A percentile compares a stretch with the other conserved stretches of the same genome.
phyloP scores from a whole-genome alignment of 2,888 invertebrate genomes.

The Hecatera dysodea region DNA sequence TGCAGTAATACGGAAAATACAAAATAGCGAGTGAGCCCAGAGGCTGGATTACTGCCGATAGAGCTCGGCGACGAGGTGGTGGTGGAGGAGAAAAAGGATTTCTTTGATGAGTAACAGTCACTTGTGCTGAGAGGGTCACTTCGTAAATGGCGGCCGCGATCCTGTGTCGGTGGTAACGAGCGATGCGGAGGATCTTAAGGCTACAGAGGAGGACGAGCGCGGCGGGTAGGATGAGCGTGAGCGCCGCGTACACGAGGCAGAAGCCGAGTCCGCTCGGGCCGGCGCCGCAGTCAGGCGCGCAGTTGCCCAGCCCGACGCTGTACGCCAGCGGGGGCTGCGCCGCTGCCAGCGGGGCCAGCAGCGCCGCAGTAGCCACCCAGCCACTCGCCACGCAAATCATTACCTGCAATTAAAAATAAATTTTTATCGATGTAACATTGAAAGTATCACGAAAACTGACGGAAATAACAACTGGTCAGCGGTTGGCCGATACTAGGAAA shows the following conservation, averaged over 20 bases:
- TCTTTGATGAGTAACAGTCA: conserved; percentile 95
- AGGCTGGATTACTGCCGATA: conserved; percentile 93
- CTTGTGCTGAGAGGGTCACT: conserved; percentile 95
- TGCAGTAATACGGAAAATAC: conserved; percentile 94
- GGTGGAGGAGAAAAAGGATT: conserved; percentile 94
- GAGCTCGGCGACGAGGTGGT: conserved; percentile 92
- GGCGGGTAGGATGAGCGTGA: conserved; percentile 93
- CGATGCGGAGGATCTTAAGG: conserved; percentile 93
- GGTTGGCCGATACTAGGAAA: too few relatives aligned
- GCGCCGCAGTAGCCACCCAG: conserved; percentile 92
- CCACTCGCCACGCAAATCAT: conserved; percentile 92
- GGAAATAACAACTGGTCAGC: neutral
- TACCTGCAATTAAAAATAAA: conserved; percentile 83
- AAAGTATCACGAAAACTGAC: neutral
- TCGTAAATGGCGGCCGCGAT: conserved; percentile 96
- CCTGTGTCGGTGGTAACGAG: conserved; percentile 94
- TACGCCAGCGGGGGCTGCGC: conserved; percentile 87
- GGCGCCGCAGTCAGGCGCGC: conserved; percentile 93
- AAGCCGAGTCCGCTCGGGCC: conserved; percentile 92
- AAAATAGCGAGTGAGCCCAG: conserved; percentile 93
- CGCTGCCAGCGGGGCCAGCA: conserved; percentile 92
- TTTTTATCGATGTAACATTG: neutral
- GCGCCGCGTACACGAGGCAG: conserved; percentile 91
- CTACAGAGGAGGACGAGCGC: conserved; percentile 93
- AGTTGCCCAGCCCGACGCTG: conserved; percentile 90